phyloP scores from a whole-genome alignment of 2,113 vertebrate genomes.

The Sterna hirundo region DNA sequence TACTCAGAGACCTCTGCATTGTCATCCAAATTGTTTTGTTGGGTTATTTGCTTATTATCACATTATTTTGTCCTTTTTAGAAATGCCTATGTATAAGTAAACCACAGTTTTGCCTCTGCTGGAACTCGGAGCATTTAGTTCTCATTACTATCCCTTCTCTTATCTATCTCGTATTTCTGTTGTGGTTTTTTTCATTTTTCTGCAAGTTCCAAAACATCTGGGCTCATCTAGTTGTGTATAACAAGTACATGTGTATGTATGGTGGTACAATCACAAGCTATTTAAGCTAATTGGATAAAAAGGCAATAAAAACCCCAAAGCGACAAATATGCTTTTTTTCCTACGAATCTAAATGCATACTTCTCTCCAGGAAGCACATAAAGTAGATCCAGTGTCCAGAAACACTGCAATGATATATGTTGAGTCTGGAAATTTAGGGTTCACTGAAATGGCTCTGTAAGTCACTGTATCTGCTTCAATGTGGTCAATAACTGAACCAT shows the following conservation, averaged over 20 bases:
- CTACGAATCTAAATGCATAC: background rate
- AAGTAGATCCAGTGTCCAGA: background rate
- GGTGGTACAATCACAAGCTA: background rate
- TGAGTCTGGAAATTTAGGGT: background rate
- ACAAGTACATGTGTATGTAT: accelerated
- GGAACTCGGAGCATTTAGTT: background rate
- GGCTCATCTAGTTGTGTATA: background rate
- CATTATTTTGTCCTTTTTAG: background rate
- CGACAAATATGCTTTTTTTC: background rate
- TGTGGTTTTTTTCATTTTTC: background rate
- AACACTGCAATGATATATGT: background rate
- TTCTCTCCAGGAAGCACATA: background rate
- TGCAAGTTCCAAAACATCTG: background rate
- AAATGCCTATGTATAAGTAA: background rate
- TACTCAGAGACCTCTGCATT: background rate
- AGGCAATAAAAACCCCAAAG: accelerated
- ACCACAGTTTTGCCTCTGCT: background rate
- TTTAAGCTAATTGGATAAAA: background rate
- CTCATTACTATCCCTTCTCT: background rate
- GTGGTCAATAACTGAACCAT: background rate
- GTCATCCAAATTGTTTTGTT: background rate
- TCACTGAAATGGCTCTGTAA: background rate
- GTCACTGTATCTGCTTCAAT: background rate
- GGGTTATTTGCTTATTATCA: background rate
- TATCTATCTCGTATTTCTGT: background rate